Base-by-base conservation (phyloP, 2,113 vertebrate species). In the Neolamprologus longior region DNA sequence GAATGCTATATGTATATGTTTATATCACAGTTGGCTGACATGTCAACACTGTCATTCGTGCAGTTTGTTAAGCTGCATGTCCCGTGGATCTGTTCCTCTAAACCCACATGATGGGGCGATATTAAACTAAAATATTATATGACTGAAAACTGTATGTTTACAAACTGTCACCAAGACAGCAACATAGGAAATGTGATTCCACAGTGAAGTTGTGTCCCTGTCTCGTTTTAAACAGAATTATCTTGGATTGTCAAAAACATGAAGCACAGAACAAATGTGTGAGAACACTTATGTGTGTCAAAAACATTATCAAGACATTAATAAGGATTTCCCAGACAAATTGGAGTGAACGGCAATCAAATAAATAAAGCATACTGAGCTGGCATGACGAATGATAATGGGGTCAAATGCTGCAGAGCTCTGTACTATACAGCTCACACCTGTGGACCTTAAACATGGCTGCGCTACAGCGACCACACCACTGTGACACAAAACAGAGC, bases 401-500 rank as follows among this genome's bases (percentile, higher is more conserved):
- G 2, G 82, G 94, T 94, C 90, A 93, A 91, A 24, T 55, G 55
- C 82, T 93, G 50, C 66, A 93, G 91, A 54, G 54, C 57, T 84
- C 68, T 45, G 61, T 54, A 47, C 80, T 84, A 93, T 94, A 95
- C 92, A 88, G 24, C 78, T 92, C 55, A 83, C 94, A 94, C 94
- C 95, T 95, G 90, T 87, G 90, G 24, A 13, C 80, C 63, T 63
- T 82, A 45, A 93, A 83, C 80, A 81, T 76, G 54, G 83, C 81
- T 81, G 55, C 2, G 8, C 53, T 10, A 52, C 78, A 91, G 94
- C 3, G 68, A 90, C 82, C 47, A 52, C 80, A 85, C 66, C 81
- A 28, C 63, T 8, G 76, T 88, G 93, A 95, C 86, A 89, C 28
- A 80, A 95, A 92, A 63, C 95, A 95, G 93, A 95, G 73, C 87